Evolutionary conservation across 2,113 vertebrate genomes (phyloP), one percentile per base, ranked within the genome.

Genomic region (Mobula birostris): DNA sequence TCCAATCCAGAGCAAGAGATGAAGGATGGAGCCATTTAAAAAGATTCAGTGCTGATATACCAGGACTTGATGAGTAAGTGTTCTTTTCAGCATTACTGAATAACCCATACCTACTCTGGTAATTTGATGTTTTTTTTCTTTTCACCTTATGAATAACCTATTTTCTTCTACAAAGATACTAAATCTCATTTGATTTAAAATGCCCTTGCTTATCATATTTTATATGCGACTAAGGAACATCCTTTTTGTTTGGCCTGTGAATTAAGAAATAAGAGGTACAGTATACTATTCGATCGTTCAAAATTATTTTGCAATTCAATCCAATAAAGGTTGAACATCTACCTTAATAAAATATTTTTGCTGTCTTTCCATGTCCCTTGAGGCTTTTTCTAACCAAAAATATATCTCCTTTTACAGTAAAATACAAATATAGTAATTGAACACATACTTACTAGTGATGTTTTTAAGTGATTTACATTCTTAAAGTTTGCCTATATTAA

Each of bases 11-110:
- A 74, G 96, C 97, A 19, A 94, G 96, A 94, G 97, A 96, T 80
- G 97, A 98, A 95, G 97, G 97, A 94, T 95, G 95, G 96, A 97
- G 95, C 94, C 97, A 96, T 91, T 95, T 97, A 66, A 98, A 97
- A 95, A 95, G 96, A 1, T 96, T 97, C 1, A 96, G 97, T 94
- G 96, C 97, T 91, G 96, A 96, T 94, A 96, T 98, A 80, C 98
- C 98, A 72, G 97, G 97, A 29, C 95, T 98, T 94, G 97, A 98
- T 94, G 96, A 97, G 98, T 99, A 95, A 97, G 96, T 95, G 93
- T 94, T 94, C 88, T 94, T 83, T 90, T 80, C 95, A 95, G 56
- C 94, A 94, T 70, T 94, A 1, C 93, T 74, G 0, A 77, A 76
- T 66, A 5, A 87, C 14, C 14, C 14, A n/a, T 87, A 19, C 36